Percentiles rank a stretch among this genome's conserved stretches.
Conservation (phyloP, 2,113 vertebrate genomes). For the human (Homo sapiens) region DNA sequence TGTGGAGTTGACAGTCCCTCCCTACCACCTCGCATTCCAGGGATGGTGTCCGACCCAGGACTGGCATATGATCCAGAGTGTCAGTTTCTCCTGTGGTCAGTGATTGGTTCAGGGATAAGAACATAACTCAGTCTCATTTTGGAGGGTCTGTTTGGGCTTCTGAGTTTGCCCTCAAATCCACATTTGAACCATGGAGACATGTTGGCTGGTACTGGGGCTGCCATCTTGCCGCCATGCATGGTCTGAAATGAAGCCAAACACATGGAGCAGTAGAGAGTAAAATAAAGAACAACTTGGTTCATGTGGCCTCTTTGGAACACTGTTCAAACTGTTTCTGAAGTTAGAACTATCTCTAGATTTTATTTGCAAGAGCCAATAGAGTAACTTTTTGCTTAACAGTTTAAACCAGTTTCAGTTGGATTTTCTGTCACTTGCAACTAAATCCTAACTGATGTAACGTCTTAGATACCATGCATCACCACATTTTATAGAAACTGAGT, state of each 20-base stretch:
- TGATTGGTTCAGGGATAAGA: background rate
- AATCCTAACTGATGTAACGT: background rate
- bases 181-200: background rate
- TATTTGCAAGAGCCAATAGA: background rate
- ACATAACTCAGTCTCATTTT: background rate
- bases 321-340: background rate
- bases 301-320: background rate
- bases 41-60: background rate
- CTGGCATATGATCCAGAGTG: background rate
- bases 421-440: conserved; percentile 41
- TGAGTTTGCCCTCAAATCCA: background rate
- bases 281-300: background rate
- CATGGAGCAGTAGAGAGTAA: background rate
- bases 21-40: background rate
- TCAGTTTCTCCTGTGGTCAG: background rate
- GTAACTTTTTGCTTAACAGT: background rate
- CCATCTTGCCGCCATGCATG: background rate
- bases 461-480: background rate
- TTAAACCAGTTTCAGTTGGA: background rate
- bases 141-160: background rate
- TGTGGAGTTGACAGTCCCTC: background rate
- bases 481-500: background rate
- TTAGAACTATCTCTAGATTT: background rate
- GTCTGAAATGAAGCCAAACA: background rate
- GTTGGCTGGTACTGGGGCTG: background rate